phyloP scores from a whole-genome alignment of 2,888 invertebrate genomes.

The Ommatoiulus sabulosus region DNA sequence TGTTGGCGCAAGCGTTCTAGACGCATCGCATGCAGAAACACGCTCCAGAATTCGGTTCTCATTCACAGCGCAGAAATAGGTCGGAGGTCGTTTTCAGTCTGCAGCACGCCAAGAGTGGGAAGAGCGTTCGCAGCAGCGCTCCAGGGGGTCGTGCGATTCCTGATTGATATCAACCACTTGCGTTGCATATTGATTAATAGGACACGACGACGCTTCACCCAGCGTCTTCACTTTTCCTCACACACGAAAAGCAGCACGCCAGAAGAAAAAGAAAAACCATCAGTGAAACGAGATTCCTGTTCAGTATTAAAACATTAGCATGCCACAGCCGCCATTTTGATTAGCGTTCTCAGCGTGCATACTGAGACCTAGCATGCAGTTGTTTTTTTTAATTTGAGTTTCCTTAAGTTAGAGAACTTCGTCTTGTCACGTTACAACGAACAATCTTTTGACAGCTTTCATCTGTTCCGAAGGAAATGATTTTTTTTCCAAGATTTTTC shows the following conservation, averaged over 20 bases:
- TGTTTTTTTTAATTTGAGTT: too few species aligned
- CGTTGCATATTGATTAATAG: constrained; percentile 36
- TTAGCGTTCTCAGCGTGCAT: too few species aligned
- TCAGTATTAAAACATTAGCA: too few species aligned
- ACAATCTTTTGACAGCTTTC: too few species aligned
- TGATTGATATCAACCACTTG: constrained; percentile 36
- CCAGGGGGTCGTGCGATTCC: constrained; percentile 17
- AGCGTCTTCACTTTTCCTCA: neutral
- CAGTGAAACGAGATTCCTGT: neutral
- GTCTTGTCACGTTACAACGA: too few species aligned
- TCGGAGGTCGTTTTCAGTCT: neutral
- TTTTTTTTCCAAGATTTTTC: too few species aligned
- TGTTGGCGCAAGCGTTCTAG: too few species aligned
- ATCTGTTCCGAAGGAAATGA: too few species aligned
- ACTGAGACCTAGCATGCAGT: too few species aligned
- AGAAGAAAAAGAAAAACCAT: neutral
- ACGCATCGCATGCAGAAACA: too few species aligned
- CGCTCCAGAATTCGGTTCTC: neutral
- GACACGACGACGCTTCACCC: neutral
- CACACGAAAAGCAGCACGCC: neutral
- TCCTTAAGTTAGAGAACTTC: too few species aligned
- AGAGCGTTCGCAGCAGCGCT: neutral
- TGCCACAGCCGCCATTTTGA: too few species aligned
- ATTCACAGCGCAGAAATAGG: neutral
- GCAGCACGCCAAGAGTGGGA: neutral